These are phyloP conservation scores for Epinotia bilunana DNA, from an alignment of 2,888 invertebrate species.

Conservation along the genomic window DNA sequence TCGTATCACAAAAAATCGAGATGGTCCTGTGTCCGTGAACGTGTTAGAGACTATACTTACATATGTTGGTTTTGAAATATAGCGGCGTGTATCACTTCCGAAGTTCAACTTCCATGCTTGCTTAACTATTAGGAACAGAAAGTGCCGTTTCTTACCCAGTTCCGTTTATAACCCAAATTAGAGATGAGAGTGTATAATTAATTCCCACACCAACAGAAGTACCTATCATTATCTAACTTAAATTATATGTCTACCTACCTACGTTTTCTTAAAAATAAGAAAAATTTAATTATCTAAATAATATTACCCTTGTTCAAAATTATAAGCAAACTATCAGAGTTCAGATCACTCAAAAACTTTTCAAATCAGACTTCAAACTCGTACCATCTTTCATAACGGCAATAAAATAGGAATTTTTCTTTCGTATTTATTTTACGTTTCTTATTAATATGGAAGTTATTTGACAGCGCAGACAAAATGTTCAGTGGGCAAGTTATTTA, in stretches of 20 bases:
- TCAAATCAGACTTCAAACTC: not conserved
- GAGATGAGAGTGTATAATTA: not conserved
- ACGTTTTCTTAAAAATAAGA: not conserved
- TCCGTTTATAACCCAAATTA: not conserved
- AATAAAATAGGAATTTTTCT: slow-evolving; percentile 17
- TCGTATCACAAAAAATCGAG: no score
- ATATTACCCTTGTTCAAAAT: no score
- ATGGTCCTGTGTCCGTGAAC: no score
- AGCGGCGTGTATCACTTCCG: not conserved
- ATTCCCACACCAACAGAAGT: not conserved
- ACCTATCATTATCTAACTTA: not conserved
- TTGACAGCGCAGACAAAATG: not conserved
- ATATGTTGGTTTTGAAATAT: not conserved
- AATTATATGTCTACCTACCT: not conserved
- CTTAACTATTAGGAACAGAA: not conserved
- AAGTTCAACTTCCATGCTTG: not conserved
- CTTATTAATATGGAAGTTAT: not conserved
- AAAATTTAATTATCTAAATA: no score
- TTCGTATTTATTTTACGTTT: not conserved
- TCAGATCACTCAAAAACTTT: slow-evolving; percentile 2
- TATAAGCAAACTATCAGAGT: not conserved
- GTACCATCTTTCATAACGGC: slow-evolving; percentile 10
- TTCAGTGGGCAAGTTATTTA: not conserved
- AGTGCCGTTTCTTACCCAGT: not conserved
- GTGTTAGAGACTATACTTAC: no score